These are phyloP conservation scores for Ariolimax columbianus DNA, from an alignment of 2,888 invertebrate species.

Conservation along the genomic window DNA sequence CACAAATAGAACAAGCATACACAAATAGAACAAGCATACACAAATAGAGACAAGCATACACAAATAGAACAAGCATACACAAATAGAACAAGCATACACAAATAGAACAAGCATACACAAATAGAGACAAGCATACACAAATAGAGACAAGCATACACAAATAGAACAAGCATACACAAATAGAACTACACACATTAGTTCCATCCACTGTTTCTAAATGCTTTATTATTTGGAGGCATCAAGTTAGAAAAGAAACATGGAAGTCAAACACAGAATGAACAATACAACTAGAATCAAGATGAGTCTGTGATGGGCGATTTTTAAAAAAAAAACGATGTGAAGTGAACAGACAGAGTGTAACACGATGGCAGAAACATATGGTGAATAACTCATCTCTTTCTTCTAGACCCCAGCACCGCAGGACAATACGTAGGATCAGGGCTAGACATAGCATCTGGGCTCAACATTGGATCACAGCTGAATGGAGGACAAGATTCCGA, in stretches of 20 bases:
- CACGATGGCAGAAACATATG: background rate
- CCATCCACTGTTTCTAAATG: background rate
- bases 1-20: too few species aligned
- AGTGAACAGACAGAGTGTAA: background rate
- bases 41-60: too few species aligned
- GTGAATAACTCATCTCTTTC: background rate
- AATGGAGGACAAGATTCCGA: too few species aligned
- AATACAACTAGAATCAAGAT: background rate
- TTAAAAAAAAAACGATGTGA: background rate
- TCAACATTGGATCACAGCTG: too few species aligned
- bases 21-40: too few species aligned
- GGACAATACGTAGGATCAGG: too few species aligned
- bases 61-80: too few species aligned
- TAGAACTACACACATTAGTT: too few species aligned
- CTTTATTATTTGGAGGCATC: conserved; percentile 16
- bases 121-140: background rate
- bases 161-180: background rate
- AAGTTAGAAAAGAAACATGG: background rate
- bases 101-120: too few species aligned
- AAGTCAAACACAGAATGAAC: background rate
- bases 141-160: background rate
- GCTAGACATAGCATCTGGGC: too few species aligned
- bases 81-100: too few species aligned
- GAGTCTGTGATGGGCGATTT: conserved; percentile 42
- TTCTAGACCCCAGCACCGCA: background rate